Evolutionary conservation across 2,888 invertebrate species (phyloP), one percentile per base, ranked within the genome.

Genomic region (Latrodectus hesperus): DNA sequence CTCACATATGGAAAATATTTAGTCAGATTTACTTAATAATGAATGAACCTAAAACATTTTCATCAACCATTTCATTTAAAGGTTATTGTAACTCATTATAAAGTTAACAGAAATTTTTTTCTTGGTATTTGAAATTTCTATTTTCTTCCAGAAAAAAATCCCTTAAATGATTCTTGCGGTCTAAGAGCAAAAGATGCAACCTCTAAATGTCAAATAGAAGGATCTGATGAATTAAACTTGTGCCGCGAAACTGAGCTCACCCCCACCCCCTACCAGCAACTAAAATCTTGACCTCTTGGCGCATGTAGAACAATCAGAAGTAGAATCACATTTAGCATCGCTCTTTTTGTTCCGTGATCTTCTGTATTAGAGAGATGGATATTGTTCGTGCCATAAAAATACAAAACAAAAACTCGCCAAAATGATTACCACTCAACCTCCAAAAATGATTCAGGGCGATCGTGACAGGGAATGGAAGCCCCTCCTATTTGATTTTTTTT

Each of bases 361-460:
- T 16, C 60, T 12, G 14, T 16, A 12, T 60, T n/a, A 16, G 14
- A n/a, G 60, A 60, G 60, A n/a, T 70, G 49, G 79, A 79, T 79
- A 79, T 70, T 79, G 71, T 79, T 55, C 76, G 60, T 51, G 65
- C 65, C 49, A 49, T 26, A 52, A 16, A 49, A 52, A 73, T 16
- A 72, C 12, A n/a, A 76, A 76, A 76, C n/a, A 60, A 60, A 55
- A 26, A 60, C 60, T 60, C 60, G 16, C 60, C 60, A 60, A 60
- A 60, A 60, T 60, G 60, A 60, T 60, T 60, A 60, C 60, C 12
- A 60, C 60, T 60, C 60, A 9, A 16, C 49, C 64, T 49, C 65
- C 38, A n/a, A n/a, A 64, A 77, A 77, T 77, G 77, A 77, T 79
- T 26, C 79, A 72, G 72, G 72, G 72, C 72, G 52, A 52, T 60